Base-by-base conservation (phyloP, 2,113 vertebrate species). In the Aptenodytes patagonicus region DNA sequence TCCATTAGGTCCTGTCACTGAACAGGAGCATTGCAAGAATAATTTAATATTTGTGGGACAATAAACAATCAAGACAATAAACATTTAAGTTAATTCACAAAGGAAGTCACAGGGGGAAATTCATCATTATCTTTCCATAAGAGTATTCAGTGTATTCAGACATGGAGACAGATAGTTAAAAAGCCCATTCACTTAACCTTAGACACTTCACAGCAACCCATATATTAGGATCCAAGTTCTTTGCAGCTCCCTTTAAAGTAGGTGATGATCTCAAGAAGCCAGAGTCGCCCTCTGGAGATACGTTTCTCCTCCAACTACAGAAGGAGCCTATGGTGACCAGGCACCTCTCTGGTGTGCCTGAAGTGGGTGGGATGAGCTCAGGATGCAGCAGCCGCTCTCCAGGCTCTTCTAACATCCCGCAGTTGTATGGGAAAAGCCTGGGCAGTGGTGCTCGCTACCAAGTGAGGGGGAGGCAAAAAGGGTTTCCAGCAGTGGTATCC, bases 171-270 rank as follows among this genome's bases (percentile, higher is more conserved):
- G 90, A 78, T 38, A 75, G 42, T 87, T 83, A 7, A 81, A 90
- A 92, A 38, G 21, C 29, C 26, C 17, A 10, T 17, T 96, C 72
- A 71, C 72, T 96, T 94, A 91, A 91, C 69, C 68, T 92, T 61
- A 83, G 68, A 62, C 47, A 75, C 69, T 84, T 85, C 44, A 64
- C 77, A 87, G 47, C 29, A 82, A 22, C 47, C 18, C n/a, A 13
- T 17, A 42, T 55, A 34, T 52, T 85, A 75, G 20, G 31, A 81
- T 66, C 13, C 44, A 87, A 90, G 34, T 12, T 66, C 44, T 91
- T 96, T 93, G 47, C 93, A 83, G 10, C 40, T 87, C 77, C 44
- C 32, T 91, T 91, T 93, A 76, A 91, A 85, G 81, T 20, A 91
- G 73, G 44, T 71, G 70, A 76, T 71, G 91, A 91, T 29, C 58